Base-by-base conservation (phyloP, 2,797 vertebrate genomes). In the Aplochiton taeniatus region DNA sequence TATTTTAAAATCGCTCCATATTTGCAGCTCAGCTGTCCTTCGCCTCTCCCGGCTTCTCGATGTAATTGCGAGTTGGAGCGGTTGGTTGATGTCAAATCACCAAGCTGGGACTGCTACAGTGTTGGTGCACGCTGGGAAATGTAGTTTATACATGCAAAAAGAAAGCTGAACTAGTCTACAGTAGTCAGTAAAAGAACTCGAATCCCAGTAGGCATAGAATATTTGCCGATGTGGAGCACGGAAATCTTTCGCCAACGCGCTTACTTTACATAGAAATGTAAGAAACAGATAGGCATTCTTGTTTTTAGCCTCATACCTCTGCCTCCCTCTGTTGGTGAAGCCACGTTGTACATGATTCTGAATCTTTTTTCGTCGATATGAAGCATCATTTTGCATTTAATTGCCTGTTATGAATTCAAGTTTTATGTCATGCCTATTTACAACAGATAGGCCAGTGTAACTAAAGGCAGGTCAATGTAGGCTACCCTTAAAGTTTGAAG, bases 171-270 rank as follows among this genome's bases (percentile, higher is more conserved):
- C 1, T 0, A 1, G 2, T 0, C 0, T 0, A 16, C 1, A 0
- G 9, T 44, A 5, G 0, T 4, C 6, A 9, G 11, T 1, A 62
- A 63, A 2, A 12, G 47, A 70, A 86, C 83, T 82, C 84, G 61
- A 70, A 71, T 82, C 86, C 89, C 88, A 63, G 0, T 0, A 83
- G 17, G 65, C 79, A 47, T 81, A 69, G 72, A 4, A 4, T 5
- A 4, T 59, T 56, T 89, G 88, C 82, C 68, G 77, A 90, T 89
- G 89, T 91, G 88, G 88, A 90, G 73, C 80, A 12, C 85, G 88
- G 88, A 90, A 89, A 71, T 83, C 44, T 17, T 8, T 13, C 1
- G 1, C 11, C 12, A 14, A 50, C 31, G 12, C 5, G 57, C 18
- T n/a, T 63, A 63, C 66, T 75, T 69, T 69, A 63, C 72, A 74